Percentiles rank a stretch among this genome's conserved stretches.
Conservation (phyloP, 2,888 invertebrate species). For the Drosophila algonquin region DNA sequence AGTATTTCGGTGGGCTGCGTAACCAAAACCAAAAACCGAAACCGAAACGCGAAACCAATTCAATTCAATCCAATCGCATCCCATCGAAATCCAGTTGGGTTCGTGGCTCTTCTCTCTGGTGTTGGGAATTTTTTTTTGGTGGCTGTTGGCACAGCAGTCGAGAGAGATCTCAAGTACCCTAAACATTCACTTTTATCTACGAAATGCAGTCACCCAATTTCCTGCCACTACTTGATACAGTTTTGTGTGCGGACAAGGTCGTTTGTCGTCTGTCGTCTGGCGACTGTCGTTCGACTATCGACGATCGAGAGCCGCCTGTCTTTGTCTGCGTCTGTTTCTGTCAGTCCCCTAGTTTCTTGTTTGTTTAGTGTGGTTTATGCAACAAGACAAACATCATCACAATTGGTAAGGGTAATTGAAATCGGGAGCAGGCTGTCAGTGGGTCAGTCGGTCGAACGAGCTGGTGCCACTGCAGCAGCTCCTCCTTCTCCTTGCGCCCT, state of each 20-base stretch:
- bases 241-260: constrained; percentile 67
- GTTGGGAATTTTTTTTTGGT: constrained; percentile 35
- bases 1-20: constrained; percentile 32
- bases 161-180: constrained; percentile 70
- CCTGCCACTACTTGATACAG: constrained; percentile 77
- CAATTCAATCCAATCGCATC: constrained; percentile 23
- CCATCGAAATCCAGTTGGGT: constrained; percentile 26
- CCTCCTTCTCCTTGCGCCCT: constrained; percentile 31
- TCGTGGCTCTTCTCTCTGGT: constrained; percentile 18
- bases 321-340: constrained; percentile 16
- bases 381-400: constrained; percentile 58
- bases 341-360: constrained; percentile 19
- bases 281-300: constrained; percentile 11
- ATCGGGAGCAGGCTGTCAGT: constrained; percentile 19
- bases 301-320: constrained; percentile 39
- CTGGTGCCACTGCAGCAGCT: constrained; percentile 28
- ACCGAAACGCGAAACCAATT: constrained; percentile 14
- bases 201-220: constrained; percentile 73
- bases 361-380: constrained; percentile 59
- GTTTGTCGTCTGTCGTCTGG: constrained; percentile 27
- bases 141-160: constrained; percentile 67
- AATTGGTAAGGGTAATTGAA: constrained; percentile 44
- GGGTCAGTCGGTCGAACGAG: constrained; percentile 4
- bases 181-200: constrained; percentile 73
- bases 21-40: constrained; percentile 19